Percentiles rank a stretch among this genome's conserved stretches.
Conservation (phyloP, 2,113 vertebrate species). For the Empidonax alnorum region DNA sequence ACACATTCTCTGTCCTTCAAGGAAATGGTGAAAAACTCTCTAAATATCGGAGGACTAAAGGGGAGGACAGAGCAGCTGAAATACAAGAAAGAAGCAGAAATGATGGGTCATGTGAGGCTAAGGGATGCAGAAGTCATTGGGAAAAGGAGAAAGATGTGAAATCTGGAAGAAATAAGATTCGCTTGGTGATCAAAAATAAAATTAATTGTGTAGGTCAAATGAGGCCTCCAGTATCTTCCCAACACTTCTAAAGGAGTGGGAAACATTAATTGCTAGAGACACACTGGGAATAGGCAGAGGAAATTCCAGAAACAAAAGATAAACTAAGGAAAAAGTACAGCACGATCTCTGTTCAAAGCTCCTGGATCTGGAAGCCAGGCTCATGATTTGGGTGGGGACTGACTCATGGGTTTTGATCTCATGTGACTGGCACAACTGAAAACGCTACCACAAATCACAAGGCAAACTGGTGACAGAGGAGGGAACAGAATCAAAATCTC, state of each 20-base stretch:
- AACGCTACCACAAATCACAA: constrained; percentile 58
- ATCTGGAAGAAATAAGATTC: not conserved
- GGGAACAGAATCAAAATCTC: constrained; percentile 33
- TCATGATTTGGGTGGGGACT: constrained; percentile 54
- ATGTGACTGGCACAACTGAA: constrained; percentile 56
- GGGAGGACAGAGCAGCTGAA: not conserved
- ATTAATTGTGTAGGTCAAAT: not conserved
- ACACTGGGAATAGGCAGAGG: not conserved
- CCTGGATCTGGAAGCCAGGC: constrained; percentile 35
- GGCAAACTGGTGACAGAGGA: constrained; percentile 50
- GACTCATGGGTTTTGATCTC: constrained; percentile 54
- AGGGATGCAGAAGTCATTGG: not conserved
- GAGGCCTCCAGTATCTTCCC: not conserved
- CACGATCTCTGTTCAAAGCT: constrained; percentile 36
- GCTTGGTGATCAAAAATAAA: not conserved
- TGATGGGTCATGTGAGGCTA: not conserved
- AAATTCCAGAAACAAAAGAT: constrained; percentile 39
- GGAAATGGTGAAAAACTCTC: not conserved
- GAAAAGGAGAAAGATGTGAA: not conserved
- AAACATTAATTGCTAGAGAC: constrained; percentile 36
- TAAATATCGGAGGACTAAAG: not conserved
- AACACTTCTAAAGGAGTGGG: not conserved
- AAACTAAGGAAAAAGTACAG: not conserved
- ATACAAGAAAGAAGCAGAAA: not conserved
- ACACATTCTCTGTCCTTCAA: fast-evolving